These are phyloP conservation scores for Rhynchophorus ferrugineus DNA, from an alignment of 1,140 invertebrate genomes.

Conservation along the genomic window DNA sequence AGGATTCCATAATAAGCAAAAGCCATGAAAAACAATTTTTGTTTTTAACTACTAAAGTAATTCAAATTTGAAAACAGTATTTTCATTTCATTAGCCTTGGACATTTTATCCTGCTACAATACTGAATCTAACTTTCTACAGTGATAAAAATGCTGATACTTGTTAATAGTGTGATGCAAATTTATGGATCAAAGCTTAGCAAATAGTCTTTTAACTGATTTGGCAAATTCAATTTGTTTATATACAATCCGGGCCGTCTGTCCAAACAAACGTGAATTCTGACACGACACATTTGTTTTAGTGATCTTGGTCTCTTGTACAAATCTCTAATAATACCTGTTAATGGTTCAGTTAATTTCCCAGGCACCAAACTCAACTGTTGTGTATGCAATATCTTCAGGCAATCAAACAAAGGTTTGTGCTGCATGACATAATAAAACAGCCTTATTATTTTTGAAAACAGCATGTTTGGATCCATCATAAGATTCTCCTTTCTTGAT, in stretches of 20 bases:
- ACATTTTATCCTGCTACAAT: no score
- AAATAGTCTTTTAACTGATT: constrained; percentile 60
- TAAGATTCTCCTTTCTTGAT: constrained; percentile 58
- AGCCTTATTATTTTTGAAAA: constrained; percentile 58
- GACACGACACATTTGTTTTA: constrained; percentile 59
- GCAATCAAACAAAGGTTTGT: constrained; percentile 54
- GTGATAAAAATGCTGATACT: no score
- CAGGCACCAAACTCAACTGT: constrained; percentile 58
- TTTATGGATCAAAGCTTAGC: constrained; percentile 57
- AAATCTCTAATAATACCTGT: constrained; percentile 53
- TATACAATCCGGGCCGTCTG: constrained; percentile 52
- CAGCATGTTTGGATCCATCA: constrained; percentile 53
- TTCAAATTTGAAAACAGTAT: no score
- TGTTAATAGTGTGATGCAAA: no score
- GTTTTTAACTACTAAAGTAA: no score
- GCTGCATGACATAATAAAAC: constrained; percentile 62
- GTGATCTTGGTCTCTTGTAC: constrained; percentile 53
- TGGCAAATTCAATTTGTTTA: constrained; percentile 60
- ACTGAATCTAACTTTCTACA: no score
- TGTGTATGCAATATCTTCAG: constrained; percentile 55
- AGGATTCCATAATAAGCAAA: no score
- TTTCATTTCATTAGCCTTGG: no score
- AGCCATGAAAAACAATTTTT: no score
- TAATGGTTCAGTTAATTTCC: constrained; percentile 52
- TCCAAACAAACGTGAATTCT: constrained; percentile 56